Conservation (phyloP, 2,888 invertebrate genomes). For the Catocala sponsa region DNA sequence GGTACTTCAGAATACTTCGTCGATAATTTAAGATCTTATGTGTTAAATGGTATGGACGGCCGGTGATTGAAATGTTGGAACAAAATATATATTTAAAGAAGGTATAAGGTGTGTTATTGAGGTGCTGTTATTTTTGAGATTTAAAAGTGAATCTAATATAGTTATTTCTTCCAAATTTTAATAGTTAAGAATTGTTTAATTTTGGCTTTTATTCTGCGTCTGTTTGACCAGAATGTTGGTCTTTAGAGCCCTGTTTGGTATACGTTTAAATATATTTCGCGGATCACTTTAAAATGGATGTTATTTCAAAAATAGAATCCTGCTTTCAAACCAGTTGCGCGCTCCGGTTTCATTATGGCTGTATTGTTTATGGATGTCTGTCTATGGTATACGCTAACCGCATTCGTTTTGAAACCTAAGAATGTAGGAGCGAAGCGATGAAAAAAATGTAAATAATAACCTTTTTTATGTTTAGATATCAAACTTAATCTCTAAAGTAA, state of each 20-base stretch:
- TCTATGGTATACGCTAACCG: constrained; percentile 15
- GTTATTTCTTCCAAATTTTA: constrained; percentile 40
- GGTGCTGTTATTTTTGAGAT: constrained; percentile 37
- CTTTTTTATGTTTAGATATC: no score
- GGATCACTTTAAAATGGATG: constrained; percentile 19
- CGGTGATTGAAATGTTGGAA: constrained; percentile 46
- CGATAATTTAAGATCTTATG: constrained; percentile 64
- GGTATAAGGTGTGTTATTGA: constrained; percentile 4
- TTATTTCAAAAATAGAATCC: constrained; percentile 19
- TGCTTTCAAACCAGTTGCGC: constrained; percentile 32
- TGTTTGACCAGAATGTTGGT: background rate
- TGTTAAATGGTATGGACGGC: constrained; percentile 56
- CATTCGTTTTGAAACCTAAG: background rate
- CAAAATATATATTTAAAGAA: constrained; percentile 2
- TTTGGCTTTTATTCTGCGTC: background rate
- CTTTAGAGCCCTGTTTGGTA: constrained; percentile 5
- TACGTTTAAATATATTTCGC: constrained; percentile 13
- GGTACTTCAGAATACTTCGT: constrained; percentile 92
- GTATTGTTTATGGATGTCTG: constrained; percentile 30
- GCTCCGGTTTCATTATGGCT: constrained; percentile 23
- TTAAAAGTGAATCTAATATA: constrained; percentile 3
- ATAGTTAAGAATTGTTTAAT: constrained; percentile 16
- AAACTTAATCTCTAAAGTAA: no score
- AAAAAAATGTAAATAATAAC: no score
- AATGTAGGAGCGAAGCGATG: no score